These are phyloP conservation scores for Cathartes aura DNA, from an alignment of 2,113 vertebrate species.

Conservation along the genomic window DNA sequence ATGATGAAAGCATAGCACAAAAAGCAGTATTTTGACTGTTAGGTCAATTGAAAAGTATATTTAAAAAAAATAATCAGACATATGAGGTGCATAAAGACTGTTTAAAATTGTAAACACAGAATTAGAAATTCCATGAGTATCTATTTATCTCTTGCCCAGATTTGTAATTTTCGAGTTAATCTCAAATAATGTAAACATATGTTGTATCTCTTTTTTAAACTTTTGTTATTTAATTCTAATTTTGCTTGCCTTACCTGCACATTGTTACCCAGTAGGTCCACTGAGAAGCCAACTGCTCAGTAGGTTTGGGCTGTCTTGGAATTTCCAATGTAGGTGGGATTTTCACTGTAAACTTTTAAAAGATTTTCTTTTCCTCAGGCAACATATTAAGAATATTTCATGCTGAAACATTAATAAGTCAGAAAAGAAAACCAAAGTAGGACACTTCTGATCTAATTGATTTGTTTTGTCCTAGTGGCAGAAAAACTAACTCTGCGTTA, in stretches of 20 bases:
- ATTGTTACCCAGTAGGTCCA: background rate
- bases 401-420: constrained; percentile 43
- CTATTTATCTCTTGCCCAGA: background rate
- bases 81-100: background rate
- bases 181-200: background rate
- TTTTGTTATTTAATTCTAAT: background rate
- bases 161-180: background rate
- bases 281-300: constrained; percentile 25
- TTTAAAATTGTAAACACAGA: background rate
- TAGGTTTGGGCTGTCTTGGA: background rate
- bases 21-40: background rate
- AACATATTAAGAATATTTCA: background rate
- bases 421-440: constrained; percentile 30
- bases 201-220: background rate
- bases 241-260: constrained; percentile 23
- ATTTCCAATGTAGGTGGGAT: constrained; percentile 7
- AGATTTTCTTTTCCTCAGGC: background rate
- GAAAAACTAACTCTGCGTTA: background rate
- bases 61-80: background rate
- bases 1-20: background rate
- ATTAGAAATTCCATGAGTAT: background rate
- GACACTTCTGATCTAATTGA: constrained; percentile 29
- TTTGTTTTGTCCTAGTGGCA: constrained; percentile 26
- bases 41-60: background rate
- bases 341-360: background rate